Conservation (phyloP, 2,113 vertebrate genomes). For the Mus musculus region GRCm39 chr1:51047501-51048000, state of each 20-base stretch:
- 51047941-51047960: neutral
- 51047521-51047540: slow-evolving; percentile 58
- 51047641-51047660: slow-evolving; percentile 37
- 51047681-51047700: neutral
- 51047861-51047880: slow-evolving; percentile 16
- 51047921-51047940: neutral
- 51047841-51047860: slow-evolving; percentile 18
- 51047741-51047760: neutral
- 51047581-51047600: slow-evolving; percentile 13
- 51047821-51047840: neutral
- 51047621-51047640: slow-evolving; percentile 24
- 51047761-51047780: slow-evolving; percentile 16
- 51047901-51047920: neutral
- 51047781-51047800: neutral
- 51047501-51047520: neutral
- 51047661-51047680: neutral
- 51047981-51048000: neutral
- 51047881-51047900: neutral
- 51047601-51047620: neutral
- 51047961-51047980: neutral
- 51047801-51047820: neutral
- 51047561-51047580: neutral
- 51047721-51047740: slow-evolving; percentile 1
- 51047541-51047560: slow-evolving; percentile 47
- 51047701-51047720: neutral